Base-by-base conservation (phyloP, 37 sponge, comb jelly and placozoan genomes). In the Spongilla lacustris region DNA sequence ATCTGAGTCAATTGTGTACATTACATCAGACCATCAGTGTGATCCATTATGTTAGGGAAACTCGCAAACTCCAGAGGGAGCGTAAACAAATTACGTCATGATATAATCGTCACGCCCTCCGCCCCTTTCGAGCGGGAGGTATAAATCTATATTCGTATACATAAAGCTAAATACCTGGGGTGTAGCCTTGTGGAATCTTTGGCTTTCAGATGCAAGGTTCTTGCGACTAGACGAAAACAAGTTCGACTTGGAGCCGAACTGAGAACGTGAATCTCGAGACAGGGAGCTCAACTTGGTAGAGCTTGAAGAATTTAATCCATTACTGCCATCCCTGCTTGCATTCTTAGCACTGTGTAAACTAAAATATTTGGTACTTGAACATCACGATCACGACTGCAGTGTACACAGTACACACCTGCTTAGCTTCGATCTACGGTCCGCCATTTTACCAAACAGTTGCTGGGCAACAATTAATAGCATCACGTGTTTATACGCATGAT, bases 151-250 rank as follows among this genome's bases (percentile, higher is more conserved):
- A n/a, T n/a, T n/a, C n/a, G n/a, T n/a, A n/a, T n/a, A n/a, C n/a
- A n/a, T n/a, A n/a, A n/a, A n/a, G n/a, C n/a, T 12, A 75, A 32
- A 9, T 31, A 92, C 92, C 92, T 84, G 81, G 32, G 80, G 79
- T n/a, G 22, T 46, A 38, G 84, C 69, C 41, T 87, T 87, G 32
- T 50, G 50, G n/a, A 84, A 71, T 22, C 71, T 71, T 25, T 66
- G 77, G 67, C 88, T 86, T n/a, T 91, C 92, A 12, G 88, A 84
- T 2, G 80, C 92, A 13, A 92, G 76, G 48, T 84, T 87, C 72
- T 72, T 80, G 36, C 75, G 50, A 58, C 91, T 89, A 31, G 78
- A 77, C 14, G 86, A 73, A 49, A 67, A 71, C 12, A 86, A 75
- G 87, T 36, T 86, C 37, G 79, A 35, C 78, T 66, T 75, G 8